Conservation (phyloP, 1,140 invertebrate genomes). For the Bicyclus anynana region DNA sequence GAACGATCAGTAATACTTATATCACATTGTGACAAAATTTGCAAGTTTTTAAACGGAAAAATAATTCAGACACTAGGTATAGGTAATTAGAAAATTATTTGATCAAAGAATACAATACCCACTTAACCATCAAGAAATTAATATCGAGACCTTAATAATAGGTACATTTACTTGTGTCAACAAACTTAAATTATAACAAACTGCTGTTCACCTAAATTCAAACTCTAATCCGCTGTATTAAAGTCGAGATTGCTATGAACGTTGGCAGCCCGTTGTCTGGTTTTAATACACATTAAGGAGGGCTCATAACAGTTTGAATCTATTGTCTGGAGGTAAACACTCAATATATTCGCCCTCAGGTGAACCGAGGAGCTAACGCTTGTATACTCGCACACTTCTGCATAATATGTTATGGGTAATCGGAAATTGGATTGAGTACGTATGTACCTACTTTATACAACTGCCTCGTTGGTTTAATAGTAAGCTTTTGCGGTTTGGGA, state of each 20-base stretch:
- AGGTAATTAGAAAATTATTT: constrained; percentile 3
- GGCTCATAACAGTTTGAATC: constrained; percentile 55
- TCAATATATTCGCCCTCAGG: constrained; percentile 52
- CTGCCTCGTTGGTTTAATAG: no score
- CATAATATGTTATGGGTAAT: background rate
- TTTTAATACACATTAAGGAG: constrained; percentile 21
- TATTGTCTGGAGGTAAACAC: constrained; percentile 66
- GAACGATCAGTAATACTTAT: no score
- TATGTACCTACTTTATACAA: no score
- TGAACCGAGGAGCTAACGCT: constrained; percentile 43
- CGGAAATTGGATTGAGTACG: background rate
- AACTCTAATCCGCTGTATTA: background rate
- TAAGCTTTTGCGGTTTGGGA: no score
- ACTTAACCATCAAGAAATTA: constrained; percentile 22
- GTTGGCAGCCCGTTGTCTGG: constrained; percentile 9
- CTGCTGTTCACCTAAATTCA: background rate
- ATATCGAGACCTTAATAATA: constrained; percentile 24
- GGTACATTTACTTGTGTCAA: constrained; percentile 28
- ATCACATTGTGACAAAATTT: no score
- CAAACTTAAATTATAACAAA: constrained; percentile 19
- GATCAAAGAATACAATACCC: constrained; percentile 3
- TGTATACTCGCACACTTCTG: background rate
- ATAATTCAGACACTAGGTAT: no score
- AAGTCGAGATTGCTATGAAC: background rate
- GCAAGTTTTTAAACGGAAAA: no score